Percentiles rank a stretch among this genome's conserved stretches.
These are phyloP conservation scores for Cydia fagiglandana DNA, from an alignment of 1,140 invertebrate genomes.

Conservation along the genomic window DNA sequence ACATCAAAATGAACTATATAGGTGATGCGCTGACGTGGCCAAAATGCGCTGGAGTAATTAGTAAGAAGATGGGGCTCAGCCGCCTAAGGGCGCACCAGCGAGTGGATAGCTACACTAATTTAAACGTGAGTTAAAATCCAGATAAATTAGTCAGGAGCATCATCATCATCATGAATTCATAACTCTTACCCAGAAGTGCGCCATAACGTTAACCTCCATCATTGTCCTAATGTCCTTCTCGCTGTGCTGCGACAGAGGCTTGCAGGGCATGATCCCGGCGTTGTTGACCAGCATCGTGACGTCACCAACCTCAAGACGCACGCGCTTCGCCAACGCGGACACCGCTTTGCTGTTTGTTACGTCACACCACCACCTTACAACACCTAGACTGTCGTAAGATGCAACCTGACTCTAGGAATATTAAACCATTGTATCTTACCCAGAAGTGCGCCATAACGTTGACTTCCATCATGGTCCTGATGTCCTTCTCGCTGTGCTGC, in stretches of 20 bases:
- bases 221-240: slow-evolving; percentile 84
- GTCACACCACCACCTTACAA: slow-evolving; percentile 79
- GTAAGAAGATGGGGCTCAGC: too few relatives aligned
- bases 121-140: too few relatives aligned
- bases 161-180: too few relatives aligned
- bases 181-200: slow-evolving; percentile 87
- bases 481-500: slow-evolving; percentile 83
- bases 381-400: too few relatives aligned
- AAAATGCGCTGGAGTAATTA: too few relatives aligned
- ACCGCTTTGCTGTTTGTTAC: slow-evolving; percentile 84
- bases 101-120: too few relatives aligned
- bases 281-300: slow-evolving; percentile 91
- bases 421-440: slow-evolving; percentile 72
- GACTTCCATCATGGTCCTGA: slow-evolving; percentile 86
- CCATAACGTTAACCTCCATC: slow-evolving; percentile 89
- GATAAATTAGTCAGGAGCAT: too few relatives aligned
- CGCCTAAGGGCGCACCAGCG: too few relatives aligned
- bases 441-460: slow-evolving; percentile 91
- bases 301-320: slow-evolving; percentile 84
- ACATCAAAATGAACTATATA: too few relatives aligned
- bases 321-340: slow-evolving; percentile 76
- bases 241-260: slow-evolving; percentile 83
- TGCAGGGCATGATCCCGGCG: slow-evolving; percentile 92
- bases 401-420: too few relatives aligned
- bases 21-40: too few relatives aligned